A percentile compares a stretch with the other conserved stretches of the same genome.
Evolutionary conservation across 2,797 vertebrate genomes (phyloP).

Genomic region (Chelon auratus): DNA sequence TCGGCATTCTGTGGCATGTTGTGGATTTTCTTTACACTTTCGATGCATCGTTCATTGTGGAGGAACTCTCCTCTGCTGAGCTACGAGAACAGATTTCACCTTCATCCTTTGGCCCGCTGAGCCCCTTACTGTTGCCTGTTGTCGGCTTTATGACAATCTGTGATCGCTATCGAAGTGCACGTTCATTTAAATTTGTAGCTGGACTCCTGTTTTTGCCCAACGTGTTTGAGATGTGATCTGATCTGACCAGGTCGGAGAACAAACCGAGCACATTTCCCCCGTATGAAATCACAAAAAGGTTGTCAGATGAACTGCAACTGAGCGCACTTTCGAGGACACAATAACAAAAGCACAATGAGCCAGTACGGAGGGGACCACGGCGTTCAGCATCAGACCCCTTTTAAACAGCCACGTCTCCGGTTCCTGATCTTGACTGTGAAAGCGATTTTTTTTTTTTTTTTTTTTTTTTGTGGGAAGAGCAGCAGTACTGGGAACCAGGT

Average conservation of each 20-base stretch:
- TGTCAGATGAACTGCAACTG: constrained; percentile 52
- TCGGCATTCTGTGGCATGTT: constrained; percentile 42
- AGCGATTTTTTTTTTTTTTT: constrained; percentile 68
- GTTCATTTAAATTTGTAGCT: constrained; percentile 33
- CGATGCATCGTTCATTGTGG: constrained; percentile 22
- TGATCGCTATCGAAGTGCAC: constrained; percentile 14
- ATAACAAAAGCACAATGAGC: constrained; percentile 66
- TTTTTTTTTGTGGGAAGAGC: constrained; percentile 74
- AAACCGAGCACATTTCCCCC: constrained; percentile 38
- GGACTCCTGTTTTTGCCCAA: background rate
- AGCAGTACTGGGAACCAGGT: constrained; percentile 75
- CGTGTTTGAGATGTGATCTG: constrained; percentile 31
- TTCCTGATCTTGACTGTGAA: constrained; percentile 76
- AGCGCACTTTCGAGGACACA: constrained; percentile 56
- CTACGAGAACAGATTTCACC: constrained; percentile 8
- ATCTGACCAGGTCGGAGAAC: constrained; percentile 38
- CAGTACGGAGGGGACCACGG: constrained; percentile 60
- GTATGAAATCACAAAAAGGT: constrained; percentile 63
- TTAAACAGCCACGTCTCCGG: constrained; percentile 67
- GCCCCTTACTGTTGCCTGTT: constrained; percentile 13
- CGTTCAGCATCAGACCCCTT: constrained; percentile 64
- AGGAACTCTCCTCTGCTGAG: constrained; percentile 27
- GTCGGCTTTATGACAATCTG: constrained; percentile 20
- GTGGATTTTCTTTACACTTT: constrained; percentile 42
- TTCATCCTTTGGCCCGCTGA: constrained; percentile 18